These are phyloP conservation scores for Boloria selene DNA, from an alignment of 2,888 invertebrate genomes.

Conservation along the genomic window DNA sequence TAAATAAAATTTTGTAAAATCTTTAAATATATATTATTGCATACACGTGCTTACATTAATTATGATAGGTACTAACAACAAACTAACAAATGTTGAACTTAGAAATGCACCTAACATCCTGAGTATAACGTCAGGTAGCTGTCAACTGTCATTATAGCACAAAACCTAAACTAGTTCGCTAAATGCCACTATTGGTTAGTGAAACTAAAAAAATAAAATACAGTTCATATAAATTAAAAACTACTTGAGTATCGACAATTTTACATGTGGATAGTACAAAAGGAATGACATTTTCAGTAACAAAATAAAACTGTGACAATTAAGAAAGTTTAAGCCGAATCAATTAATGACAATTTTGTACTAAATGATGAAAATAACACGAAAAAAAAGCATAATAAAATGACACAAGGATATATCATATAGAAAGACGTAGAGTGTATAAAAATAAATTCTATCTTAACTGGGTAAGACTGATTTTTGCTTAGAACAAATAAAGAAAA, in stretches of 20 bases:
- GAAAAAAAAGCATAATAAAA: not conserved
- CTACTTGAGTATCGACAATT: not conserved
- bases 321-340: slow-evolving; percentile 48
- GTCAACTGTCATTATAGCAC: no score
- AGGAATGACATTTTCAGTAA: slow-evolving; percentile 1
- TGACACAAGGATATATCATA: not conserved
- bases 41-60: no score
- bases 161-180: no score
- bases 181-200: no score
- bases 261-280: not conserved
- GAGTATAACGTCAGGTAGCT: no score
- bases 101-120: no score
- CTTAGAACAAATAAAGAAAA: not conserved
- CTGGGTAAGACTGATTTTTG: not conserved
- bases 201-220: not conserved
- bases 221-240: not conserved
- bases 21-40: no score
- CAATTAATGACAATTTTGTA: slow-evolving; percentile 44
- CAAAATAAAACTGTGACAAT: slow-evolving; percentile 33
- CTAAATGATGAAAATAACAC: slow-evolving; percentile 34
- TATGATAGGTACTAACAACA: no score
- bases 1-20: no score
- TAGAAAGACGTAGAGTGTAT: no score
- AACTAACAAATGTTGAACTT: no score
- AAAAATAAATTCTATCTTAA: slow-evolving; percentile 5